Evolutionary conservation across 2,113 vertebrate species (phyloP).

Genomic region (Ibidorhyncha struthersii): DNA sequence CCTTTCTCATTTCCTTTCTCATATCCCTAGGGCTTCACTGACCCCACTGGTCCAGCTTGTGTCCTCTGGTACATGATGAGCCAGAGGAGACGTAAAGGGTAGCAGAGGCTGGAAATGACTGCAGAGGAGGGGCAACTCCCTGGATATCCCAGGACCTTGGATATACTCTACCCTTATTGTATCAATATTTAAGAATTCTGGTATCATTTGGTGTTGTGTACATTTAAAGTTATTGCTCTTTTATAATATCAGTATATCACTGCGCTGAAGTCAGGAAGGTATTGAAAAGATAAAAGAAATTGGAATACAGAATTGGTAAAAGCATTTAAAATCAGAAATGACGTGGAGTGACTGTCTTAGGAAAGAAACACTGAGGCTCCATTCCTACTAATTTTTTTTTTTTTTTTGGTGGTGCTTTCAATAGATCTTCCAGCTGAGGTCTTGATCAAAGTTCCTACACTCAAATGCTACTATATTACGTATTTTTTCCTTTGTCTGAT

Average conservation of each 20-base stretch:
- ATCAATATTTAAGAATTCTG: neutral
- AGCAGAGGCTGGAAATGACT: neutral
- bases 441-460: neutral
- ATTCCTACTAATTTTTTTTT: neutral
- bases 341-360: neutral
- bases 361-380: neutral
- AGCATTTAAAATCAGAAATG: neutral
- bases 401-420: neutral
- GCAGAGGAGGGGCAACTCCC: neutral
- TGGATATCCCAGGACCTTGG: neutral
- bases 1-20: neutral
- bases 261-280: neutral
- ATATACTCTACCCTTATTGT: neutral
- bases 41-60: neutral
- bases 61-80: neutral
- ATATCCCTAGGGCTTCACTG: neutral
- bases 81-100: neutral
- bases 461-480: neutral
- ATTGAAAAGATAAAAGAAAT: neutral
- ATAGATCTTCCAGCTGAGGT: neutral
- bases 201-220: neutral
- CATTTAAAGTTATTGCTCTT: neutral
- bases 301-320: neutral
- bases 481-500: neutral
- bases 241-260: neutral